These are phyloP conservation scores for Thymelicus sylvestris DNA, from an alignment of 2,888 invertebrate genomes.

Conservation along the genomic window DNA sequence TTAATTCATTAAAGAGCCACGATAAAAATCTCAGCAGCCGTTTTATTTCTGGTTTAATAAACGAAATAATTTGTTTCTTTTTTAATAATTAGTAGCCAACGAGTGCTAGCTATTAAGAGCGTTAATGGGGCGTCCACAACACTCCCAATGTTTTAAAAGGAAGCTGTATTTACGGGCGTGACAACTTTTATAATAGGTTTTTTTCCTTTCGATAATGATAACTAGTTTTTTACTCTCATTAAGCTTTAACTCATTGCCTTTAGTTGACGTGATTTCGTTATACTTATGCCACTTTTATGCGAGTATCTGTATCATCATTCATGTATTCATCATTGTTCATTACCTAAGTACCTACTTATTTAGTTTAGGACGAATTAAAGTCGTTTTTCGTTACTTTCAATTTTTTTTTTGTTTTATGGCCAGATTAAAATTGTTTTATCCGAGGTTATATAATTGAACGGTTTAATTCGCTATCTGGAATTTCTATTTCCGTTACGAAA, in stretches of 20 bases:
- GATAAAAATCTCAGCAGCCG: conserved; percentile 55
- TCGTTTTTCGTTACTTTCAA: background rate
- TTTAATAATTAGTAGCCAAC: conserved; percentile 48
- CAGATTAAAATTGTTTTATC: background rate
- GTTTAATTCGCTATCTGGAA: background rate
- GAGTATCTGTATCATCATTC: conserved; percentile 19
- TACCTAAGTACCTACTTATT: no score
- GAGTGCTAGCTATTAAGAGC: conserved; percentile 61
- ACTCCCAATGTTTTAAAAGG: conserved; percentile 62
- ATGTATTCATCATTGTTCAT: no score
- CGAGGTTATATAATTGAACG: background rate
- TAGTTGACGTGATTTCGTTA: conserved; percentile 35
- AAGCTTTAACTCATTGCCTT: conserved; percentile 24
- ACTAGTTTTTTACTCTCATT: conserved; percentile 33
- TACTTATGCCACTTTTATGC: conserved; percentile 16
- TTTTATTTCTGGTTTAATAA: conserved; percentile 57
- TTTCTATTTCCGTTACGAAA: conserved; percentile 4
- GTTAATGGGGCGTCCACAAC: conserved; percentile 58
- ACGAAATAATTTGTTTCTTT: conserved; percentile 64
- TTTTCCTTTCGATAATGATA: conserved; percentile 33
- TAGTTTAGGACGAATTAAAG: no score
- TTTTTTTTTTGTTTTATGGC: no score
- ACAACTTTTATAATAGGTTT: conserved; percentile 46
- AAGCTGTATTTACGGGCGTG: conserved; percentile 61
- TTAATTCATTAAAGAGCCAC: conserved; percentile 38